Evolutionary conservation across 2,888 invertebrate genomes (phyloP), one percentile per base, ranked within the genome.

Genomic region (Drosophila nigritarsus): DNA sequence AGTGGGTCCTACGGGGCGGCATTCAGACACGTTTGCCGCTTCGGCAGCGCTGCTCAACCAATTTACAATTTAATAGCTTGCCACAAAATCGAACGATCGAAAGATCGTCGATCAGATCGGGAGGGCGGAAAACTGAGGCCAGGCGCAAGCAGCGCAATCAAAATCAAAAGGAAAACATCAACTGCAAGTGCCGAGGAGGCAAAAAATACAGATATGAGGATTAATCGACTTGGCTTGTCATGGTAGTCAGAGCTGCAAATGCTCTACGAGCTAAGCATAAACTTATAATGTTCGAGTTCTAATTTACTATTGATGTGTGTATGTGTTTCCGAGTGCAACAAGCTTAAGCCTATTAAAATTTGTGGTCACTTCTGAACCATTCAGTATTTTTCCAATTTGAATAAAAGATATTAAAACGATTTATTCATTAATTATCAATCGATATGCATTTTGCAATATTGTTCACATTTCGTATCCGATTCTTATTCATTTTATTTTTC

Each of bases 31-130:
- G 87, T 87, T 89, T 85, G 81, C 63, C 38, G 75, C 84, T 40
- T 58, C 60, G 61, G 77, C 81, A 87, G 89, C 87, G 89, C 87
- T 83, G 85, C 87, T 58, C 76, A 67, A 75, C 75, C 88, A 87
- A 89, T 87, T 89, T 87, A 89, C 87, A 87, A 87, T 87, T 89
- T 87, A 87, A 87, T 87, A 89, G 87, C 83, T 69, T 75, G 83
- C 87, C 76, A 80, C 88, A 83, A 81, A 89, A 87, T 82, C 87
- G 87, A 89, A 87, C 87, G 89, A 89, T 86, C 79, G 71, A 27
- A 60, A 53, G 72, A 67, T 65, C 56, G 53, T 5, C 61, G 56
- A 56, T 56, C 55, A 40, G 30, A 42, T 50, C 29, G 27, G 49
- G 27, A 7, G n/a, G 27, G 8, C 62, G 51, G 13, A 45, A 18